Evolutionary conservation across 2,797 vertebrate species (phyloP).

Genomic region (Spinibarbus caldwelli): DNA sequence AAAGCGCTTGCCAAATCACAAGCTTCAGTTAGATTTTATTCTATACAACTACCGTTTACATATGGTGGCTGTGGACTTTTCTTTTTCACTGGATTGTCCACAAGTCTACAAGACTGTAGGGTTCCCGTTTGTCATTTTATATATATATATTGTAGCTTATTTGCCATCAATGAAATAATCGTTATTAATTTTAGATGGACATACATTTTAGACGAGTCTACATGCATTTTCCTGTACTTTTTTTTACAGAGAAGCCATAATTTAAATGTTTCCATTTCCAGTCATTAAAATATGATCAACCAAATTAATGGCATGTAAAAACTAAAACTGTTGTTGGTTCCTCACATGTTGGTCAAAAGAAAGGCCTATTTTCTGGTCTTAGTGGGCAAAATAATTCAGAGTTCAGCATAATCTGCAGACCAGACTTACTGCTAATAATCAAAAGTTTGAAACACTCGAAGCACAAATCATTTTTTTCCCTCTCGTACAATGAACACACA

Average conservation of each 20-base stretch:
- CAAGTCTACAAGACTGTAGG: neutral
- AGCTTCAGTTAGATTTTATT: neutral
- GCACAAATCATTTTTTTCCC: neutral
- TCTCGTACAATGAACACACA: neutral
- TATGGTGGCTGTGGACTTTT: too few relatives aligned
- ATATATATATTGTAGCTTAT: neutral
- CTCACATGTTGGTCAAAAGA: neutral
- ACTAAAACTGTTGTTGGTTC: neutral
- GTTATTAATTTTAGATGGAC: neutral
- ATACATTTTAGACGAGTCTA: neutral
- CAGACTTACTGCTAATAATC: neutral
- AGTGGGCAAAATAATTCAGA: neutral
- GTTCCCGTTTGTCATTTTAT: neutral
- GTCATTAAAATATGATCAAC: neutral
- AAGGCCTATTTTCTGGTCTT: neutral
- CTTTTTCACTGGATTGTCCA: neutral
- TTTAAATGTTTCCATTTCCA: neutral
- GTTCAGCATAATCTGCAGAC: neutral
- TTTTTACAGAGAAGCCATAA: neutral
- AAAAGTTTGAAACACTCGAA: neutral
- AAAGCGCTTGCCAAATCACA: neutral
- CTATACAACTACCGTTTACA: neutral
- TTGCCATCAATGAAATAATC: neutral
- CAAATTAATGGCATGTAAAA: neutral
- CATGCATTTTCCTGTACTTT: neutral